Conservation (phyloP, 1,140 invertebrate genomes). For the Leptinotarsa undecemlineata region DNA sequence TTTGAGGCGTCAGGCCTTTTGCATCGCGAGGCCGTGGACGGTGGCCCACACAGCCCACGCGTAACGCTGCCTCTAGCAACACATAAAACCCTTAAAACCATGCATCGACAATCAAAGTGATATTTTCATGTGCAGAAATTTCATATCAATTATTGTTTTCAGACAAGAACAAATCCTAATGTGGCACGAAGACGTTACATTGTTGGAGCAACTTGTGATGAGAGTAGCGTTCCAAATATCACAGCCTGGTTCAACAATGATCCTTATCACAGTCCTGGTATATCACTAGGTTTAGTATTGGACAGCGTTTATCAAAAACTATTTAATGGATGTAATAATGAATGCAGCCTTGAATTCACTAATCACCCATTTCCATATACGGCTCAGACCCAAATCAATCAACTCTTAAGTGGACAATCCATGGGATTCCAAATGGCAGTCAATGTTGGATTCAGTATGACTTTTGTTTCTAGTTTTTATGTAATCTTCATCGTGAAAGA, state of each 20-base stretch:
- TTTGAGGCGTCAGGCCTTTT: too few species aligned
- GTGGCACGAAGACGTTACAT: conserved; percentile 54
- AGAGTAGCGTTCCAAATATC: conserved; percentile 12
- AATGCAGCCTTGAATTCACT: conserved; percentile 60
- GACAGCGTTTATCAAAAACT: conserved; percentile 40
- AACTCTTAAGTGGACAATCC: conserved; percentile 60
- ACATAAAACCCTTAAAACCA: too few species aligned
- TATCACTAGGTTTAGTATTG: conserved; percentile 43
- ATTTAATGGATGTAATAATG: neutral
- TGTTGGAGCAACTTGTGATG: conserved; percentile 57
- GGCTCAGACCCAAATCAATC: conserved; percentile 47
- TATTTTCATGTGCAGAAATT: neutral
- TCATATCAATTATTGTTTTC: conserved; percentile 13
- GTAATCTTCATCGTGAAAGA: conserved; percentile 72
- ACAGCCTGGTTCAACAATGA: conserved; percentile 67
- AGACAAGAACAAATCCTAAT: conserved; percentile 41
- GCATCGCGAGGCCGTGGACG: too few species aligned
- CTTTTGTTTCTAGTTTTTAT: conserved; percentile 75
- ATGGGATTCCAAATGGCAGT: conserved; percentile 67
- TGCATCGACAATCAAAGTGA: too few species aligned
- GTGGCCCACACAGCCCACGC: too few species aligned
- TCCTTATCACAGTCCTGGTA: conserved; percentile 67
- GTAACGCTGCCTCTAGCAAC: too few species aligned
- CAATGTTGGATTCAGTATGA: conserved; percentile 69
- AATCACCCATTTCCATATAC: conserved; percentile 72